Conservation (phyloP, 2,888 invertebrate genomes). For the Blomia tropicalis region DNA sequence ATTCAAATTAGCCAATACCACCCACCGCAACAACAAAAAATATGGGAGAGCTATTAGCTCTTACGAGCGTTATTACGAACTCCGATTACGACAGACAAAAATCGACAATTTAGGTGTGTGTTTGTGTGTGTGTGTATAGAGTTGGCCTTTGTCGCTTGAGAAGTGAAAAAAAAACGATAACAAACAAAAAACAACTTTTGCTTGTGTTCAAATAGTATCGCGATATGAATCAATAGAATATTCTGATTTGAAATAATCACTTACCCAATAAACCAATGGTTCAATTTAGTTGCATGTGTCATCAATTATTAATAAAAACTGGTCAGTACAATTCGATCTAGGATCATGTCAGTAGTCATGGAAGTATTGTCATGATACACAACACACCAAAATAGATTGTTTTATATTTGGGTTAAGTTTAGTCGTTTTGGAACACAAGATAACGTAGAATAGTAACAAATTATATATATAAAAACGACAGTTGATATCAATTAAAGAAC, state of each 20-base stretch:
- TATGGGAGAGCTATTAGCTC: not conserved
- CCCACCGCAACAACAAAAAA: slow-evolving; percentile 4
- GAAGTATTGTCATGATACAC: not conserved
- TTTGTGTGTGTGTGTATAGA: too few species aligned
- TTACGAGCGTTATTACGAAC: not conserved
- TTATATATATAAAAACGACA: too few species aligned
- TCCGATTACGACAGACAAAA: not conserved
- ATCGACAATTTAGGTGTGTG: not conserved
- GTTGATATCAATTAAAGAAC: not conserved
- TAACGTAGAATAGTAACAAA: too few species aligned
- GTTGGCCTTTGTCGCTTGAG: not conserved
- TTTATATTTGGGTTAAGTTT: not conserved
- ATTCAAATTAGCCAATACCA: slow-evolving; percentile 10
- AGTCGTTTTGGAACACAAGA: too few species aligned
- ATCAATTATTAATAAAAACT: not conserved
- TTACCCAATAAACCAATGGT: not conserved
- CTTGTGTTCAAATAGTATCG: too few species aligned
- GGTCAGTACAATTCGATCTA: not conserved
- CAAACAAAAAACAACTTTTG: too few species aligned
- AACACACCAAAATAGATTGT: not conserved
- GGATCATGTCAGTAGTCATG: not conserved
- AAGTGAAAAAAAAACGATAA: too few species aligned
- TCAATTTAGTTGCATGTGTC: not conserved
- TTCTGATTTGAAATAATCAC: not conserved
- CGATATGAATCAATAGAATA: slow-evolving; percentile 12